Conservation (phyloP, 2,888 invertebrate species). For the Caenorhabditis wallacei region DNA sequence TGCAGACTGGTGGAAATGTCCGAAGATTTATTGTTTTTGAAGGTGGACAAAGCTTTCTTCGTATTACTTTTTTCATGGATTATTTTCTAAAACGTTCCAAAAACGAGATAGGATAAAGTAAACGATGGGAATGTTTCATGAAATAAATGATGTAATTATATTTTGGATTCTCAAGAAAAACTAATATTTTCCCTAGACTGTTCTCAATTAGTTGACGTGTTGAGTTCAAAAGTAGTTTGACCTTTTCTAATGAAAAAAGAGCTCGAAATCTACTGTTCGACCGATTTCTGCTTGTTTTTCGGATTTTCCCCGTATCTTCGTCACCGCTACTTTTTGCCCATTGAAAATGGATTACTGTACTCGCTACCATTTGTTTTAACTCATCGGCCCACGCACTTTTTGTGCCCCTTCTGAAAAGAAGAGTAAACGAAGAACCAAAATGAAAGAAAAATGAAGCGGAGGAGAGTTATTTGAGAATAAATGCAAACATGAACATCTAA, state of each 20-base stretch:
- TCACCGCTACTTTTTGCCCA: constrained; percentile 14
- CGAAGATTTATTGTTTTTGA: constrained; percentile 32
- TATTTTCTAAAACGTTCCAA: no score
- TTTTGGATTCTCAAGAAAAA: no score
- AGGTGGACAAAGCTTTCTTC: neutral
- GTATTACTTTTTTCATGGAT: no score
- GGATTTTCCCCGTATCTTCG: constrained; percentile 29
- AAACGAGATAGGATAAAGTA: no score
- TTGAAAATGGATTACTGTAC: constrained; percentile 46
- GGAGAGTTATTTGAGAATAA: constrained; percentile 62
- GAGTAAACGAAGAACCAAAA: constrained; percentile 51
- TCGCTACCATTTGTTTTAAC: constrained; percentile 49
- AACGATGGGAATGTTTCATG: no score
- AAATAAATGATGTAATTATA: no score
- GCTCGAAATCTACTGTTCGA: neutral
- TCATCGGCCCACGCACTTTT: constrained; percentile 55
- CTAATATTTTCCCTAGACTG: no score
- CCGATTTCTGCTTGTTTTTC: constrained; percentile 29
- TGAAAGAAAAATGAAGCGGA: constrained; percentile 29
- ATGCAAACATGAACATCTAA: constrained; percentile 65
- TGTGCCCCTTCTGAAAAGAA: constrained; percentile 37
- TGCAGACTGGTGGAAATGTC: constrained; percentile 7
- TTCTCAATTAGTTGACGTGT: no score
- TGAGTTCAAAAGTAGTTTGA: neutral
- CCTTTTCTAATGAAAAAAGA: neutral